phyloP scores from a whole-genome alignment of 2,113 vertebrate species.

The Struthidea cinerea region DNA sequence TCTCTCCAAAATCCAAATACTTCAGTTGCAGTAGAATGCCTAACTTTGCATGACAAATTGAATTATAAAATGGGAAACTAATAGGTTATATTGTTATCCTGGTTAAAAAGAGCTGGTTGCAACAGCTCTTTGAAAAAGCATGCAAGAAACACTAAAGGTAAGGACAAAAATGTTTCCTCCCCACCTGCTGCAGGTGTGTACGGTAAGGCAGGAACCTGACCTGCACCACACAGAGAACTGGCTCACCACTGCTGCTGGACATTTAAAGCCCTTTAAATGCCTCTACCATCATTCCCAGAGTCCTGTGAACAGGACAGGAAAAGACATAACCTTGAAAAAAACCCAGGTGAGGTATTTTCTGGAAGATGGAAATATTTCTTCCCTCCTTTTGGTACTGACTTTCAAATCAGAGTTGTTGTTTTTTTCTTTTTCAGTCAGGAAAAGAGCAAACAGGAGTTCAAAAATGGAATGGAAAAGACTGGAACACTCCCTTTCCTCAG shows the following conservation, averaged over 20 bases:
- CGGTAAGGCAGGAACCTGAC: not conserved
- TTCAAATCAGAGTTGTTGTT: not conserved
- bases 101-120: not conserved
- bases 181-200: not conserved
- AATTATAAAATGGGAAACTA: not conserved
- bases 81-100: not conserved
- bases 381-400: not conserved
- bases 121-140: not conserved
- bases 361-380: not conserved
- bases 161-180: not conserved
- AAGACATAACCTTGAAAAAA: not conserved
- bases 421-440: not conserved
- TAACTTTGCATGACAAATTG: not conserved
- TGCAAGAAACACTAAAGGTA: not conserved
- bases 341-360: not conserved
- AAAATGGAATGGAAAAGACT: not conserved
- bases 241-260: not conserved
- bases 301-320: not conserved
- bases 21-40: not conserved
- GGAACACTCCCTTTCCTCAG: constrained; percentile 19
- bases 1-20: not conserved
- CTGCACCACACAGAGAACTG: not conserved
- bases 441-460: not conserved
- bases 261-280: not conserved
- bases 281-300: not conserved